phyloP scores from a whole-genome alignment of 2,888 invertebrate species.

The Theretra japonica region DNA sequence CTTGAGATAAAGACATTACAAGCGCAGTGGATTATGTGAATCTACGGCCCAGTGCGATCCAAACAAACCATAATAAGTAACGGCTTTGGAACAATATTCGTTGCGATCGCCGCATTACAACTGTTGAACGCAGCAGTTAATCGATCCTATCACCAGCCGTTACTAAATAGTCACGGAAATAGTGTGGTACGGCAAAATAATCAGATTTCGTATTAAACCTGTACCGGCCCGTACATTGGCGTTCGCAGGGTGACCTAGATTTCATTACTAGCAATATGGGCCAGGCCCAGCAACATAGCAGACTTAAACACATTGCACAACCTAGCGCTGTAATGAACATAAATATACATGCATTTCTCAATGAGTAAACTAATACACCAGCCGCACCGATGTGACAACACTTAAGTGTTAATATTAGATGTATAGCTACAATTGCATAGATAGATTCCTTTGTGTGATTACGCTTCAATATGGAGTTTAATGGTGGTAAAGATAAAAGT shows the following conservation, averaged over 20 bases:
- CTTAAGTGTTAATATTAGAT: slow-evolving; percentile 4
- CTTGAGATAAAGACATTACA: slow-evolving; percentile 43
- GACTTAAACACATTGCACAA: slow-evolving; percentile 4
- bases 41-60: slow-evolving; percentile 11
- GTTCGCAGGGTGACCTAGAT: slow-evolving; percentile 5
- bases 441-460: no score
- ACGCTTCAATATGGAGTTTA: no score
- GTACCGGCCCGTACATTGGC: neutral
- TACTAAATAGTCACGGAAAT: neutral
- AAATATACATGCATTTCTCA: slow-evolving; percentile 17
- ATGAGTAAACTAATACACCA: slow-evolving; percentile 4
- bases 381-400: neutral
- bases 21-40: slow-evolving; percentile 18
- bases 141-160: neutral
- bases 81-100: neutral
- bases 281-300: slow-evolving; percentile 1
- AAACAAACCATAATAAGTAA: slow-evolving; percentile 24
- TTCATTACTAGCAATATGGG: slow-evolving; percentile 6
- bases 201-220: neutral
- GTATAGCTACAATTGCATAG: neutral
- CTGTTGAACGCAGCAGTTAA: neutral
- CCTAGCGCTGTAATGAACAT: neutral
- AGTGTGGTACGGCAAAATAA: slow-evolving; percentile 2
- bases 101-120: neutral
- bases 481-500: no score